Base-by-base conservation (phyloP, 2,113 vertebrate genomes). In the Plestiodon gilberti region DNA sequence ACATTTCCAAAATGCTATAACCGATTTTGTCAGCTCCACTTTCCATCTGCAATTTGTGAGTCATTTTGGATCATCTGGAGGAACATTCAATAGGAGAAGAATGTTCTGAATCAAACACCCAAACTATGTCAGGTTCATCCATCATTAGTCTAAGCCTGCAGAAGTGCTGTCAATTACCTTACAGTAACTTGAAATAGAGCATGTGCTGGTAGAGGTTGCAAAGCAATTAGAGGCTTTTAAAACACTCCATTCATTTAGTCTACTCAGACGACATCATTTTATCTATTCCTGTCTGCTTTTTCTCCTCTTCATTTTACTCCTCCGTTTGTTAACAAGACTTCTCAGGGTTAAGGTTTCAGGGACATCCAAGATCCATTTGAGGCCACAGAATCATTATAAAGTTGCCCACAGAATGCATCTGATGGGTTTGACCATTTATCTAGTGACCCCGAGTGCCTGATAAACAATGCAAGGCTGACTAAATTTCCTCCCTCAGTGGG, bases 321-420 rank as follows among this genome's bases (percentile, higher is more conserved):
- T 89, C 62, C 62, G 43, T 88, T 85, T 93, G 89, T 94, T 95
- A 95, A 95, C 69, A 86, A 86, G 94, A 70, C 33, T 93, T 84
- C 80, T 92, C 73, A 87, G 6, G 93, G 94, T 89, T 89, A 48
- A 4, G 23, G 69, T 48, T 82, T 91, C 48, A 80, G 78, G 84
- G 91, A 93, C 85, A 93, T 93, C 35, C 48, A 9, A 88, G 86
- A 71, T 91, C 92, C 90, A 91, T 17, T 11, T 85, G 85, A 94
- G 87, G 78, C 28, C 85, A 52, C 1, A 94, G 90, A 92, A 91
- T 93, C 81, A 87, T 65, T 61, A 20, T 76, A 75, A 75, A 87
- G 43, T 89, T 90, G 93, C 80, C 10, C 73, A 84, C 64, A 43
- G 84, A 93, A 88, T 48, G 13, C 88, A 87, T 91, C 71, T 71